Evolutionary conservation across 1,140 invertebrate genomes (phyloP), one percentile per base, ranked within the genome.

Genomic region (Agrypnia vestita): DNA sequence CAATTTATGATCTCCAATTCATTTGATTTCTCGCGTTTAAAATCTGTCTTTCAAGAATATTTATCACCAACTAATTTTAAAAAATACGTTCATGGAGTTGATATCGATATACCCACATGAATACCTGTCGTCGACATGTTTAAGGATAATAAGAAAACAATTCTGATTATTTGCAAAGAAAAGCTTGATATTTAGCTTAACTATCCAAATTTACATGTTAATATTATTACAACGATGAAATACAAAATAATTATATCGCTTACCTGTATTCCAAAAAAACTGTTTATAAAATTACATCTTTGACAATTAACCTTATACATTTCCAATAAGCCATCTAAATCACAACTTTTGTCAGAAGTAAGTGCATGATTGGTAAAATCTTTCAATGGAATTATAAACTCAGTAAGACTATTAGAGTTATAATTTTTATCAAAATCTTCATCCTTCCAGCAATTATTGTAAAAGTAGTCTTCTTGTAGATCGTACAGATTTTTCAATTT

Each of bases 241-340:
- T 6, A 35, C 55, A 59, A 59, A 59, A 13, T 21, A 59, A 15
- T 19, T 19, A 6, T 9, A 11, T 19, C 3, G 0, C 15, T 4
- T 59, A 59, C 55, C 55, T 59, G 55, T 19, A 59, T 59, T 17
- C 55, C 55, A 59, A 59, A 59, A 17, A 59, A 59, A 13, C 55
- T 21, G 17, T 59, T 59, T 59, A 59, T 59, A 59, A 1, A 59
- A 10, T 21, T 21, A 8, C 55, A 59, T 13, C 21, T 15, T 19
- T 21, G 15, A 21, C 55, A 59, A 19, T 19, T 10, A 59, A 15
- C 55, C 21, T 59, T 59, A 59, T 7, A 59, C 21, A 59, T 59
- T 59, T 59, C 55, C 55, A 59, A 15, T 10, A 12, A 0, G 3
- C 15, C 15, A 59, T 59, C 55, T 21, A 59, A 59, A 59, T 59